A percentile compares a stretch with the other conserved stretches of the same genome.
Evolutionary conservation across 2,113 vertebrate genomes (phyloP).

Genomic region (Anguilla rostrata): DNA sequence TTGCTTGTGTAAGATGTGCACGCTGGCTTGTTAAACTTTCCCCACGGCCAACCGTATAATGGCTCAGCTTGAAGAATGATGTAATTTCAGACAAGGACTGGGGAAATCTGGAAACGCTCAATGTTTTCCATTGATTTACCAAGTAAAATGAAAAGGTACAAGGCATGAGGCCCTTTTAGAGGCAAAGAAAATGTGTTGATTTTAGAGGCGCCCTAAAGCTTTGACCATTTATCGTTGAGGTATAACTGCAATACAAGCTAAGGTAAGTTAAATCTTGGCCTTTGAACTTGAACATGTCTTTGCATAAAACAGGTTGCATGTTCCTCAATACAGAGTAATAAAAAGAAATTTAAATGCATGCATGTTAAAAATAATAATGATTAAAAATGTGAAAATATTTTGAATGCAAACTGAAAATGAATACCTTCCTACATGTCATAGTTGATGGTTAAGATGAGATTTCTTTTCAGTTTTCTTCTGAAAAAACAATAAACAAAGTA

Average conservation of each 20-base stretch:
- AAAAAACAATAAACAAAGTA: not conserved
- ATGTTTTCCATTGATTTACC: not conserved
- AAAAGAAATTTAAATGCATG: not conserved
- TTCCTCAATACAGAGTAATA: not conserved
- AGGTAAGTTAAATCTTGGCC: not conserved
- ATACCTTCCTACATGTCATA: too few species aligned
- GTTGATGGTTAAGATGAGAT: too few species aligned
- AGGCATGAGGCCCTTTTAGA: not conserved
- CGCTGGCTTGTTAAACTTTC: not conserved
- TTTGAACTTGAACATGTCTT: not conserved
- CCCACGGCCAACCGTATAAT: not conserved
- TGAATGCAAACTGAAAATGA: too few species aligned
- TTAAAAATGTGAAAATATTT: too few species aligned
- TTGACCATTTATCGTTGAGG: too few species aligned
- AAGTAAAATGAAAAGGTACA: not conserved
- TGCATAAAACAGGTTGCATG: not conserved
- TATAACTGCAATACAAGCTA: not conserved
- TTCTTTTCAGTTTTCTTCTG: too few species aligned
- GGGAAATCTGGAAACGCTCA: not conserved
- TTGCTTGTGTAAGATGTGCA: not conserved
- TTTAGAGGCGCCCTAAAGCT: too few species aligned
- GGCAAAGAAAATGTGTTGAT: too few species aligned
- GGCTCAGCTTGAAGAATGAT: not conserved
- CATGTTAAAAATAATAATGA: not conserved
- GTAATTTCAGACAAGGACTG: not conserved